A percentile compares a stretch with the other conserved stretches of the same genome.
Conservation (phyloP, 2,113 vertebrate genomes). For the Ctenomys sociabilis region DNA sequence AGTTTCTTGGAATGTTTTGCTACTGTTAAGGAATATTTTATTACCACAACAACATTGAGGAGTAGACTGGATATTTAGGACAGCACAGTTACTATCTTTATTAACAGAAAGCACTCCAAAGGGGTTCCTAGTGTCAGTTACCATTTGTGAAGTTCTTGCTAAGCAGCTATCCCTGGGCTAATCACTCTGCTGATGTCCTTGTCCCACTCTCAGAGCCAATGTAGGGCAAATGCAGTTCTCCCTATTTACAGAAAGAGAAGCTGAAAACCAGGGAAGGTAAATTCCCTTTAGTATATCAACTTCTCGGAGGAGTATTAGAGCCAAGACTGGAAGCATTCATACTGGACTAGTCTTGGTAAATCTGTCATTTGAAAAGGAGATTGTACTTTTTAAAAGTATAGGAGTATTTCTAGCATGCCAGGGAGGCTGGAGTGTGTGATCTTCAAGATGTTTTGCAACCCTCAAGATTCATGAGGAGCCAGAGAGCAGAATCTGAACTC, state of each 20-base stretch:
- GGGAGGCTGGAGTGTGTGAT: background rate
- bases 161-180: background rate
- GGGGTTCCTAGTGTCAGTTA: background rate
- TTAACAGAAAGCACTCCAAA: background rate
- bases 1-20: background rate
- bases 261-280: conserved; percentile 14
- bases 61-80: background rate
- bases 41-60: background rate
- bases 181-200: background rate
- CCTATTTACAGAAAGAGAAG: background rate
- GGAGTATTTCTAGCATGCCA: background rate
- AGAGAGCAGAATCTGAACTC: background rate
- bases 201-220: background rate
- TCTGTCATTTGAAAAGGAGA: background rate
- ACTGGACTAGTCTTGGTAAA: background rate
- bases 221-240: background rate
- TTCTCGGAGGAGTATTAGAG: background rate
- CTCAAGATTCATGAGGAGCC: background rate
- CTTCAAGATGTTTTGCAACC: background rate
- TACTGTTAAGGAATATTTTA: background rate
- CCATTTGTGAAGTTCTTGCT: background rate
- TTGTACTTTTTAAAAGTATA: background rate
- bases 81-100: background rate
- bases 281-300: background rate
- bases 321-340: background rate